These are phyloP conservation scores for Dascyllus trimaculatus DNA, from an alignment of 2,113 vertebrate species.

Conservation along the genomic window DNA sequence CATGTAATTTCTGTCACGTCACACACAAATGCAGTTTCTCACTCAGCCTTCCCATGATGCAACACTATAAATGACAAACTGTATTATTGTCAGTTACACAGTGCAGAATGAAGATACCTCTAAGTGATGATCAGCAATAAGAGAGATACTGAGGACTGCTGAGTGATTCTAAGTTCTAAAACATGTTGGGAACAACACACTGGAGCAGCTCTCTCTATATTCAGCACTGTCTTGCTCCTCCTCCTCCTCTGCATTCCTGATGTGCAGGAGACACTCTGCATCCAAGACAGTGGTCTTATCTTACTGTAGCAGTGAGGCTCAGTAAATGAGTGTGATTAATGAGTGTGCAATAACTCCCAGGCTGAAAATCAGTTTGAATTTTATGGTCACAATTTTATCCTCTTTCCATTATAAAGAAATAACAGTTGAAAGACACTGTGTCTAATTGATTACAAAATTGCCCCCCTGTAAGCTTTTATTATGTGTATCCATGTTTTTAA, in stretches of 20 bases:
- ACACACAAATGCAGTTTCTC: too few relatives aligned
- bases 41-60: too few relatives aligned
- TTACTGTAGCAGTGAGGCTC: background rate
- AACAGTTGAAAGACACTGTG: background rate
- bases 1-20: too few relatives aligned
- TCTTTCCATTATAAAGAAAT: background rate
- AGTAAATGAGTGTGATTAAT: too few relatives aligned
- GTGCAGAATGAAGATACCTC: too few relatives aligned
- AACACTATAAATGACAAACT: too few relatives aligned
- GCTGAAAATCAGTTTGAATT: too few relatives aligned
- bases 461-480: background rate
- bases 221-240: background rate
- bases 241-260: constrained; percentile 50
- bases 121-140: background rate
- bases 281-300: background rate
- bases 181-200: background rate
- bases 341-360: too few relatives aligned
- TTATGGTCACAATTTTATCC: too few relatives aligned
- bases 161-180: background rate
- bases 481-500: background rate
- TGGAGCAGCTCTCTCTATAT: background rate
- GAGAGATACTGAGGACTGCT: background rate
- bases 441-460: background rate
- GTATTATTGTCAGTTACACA: too few relatives aligned
- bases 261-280: constrained; percentile 30